Conservation (phyloP, 2,113 vertebrate genomes). For the Phoxinus phoxinus region DNA sequence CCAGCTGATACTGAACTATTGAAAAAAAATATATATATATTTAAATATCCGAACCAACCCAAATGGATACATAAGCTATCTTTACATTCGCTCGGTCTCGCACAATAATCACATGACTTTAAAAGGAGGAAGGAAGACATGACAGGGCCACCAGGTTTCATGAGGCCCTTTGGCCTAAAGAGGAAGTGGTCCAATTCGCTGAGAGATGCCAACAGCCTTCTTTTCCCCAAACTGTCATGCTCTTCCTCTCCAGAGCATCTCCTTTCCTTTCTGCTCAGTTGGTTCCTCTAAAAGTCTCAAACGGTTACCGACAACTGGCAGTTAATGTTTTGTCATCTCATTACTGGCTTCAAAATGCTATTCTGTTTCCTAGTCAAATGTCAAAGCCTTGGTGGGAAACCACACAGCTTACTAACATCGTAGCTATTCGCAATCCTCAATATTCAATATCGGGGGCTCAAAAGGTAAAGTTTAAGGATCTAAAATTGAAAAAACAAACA, state of each 20-base stretch:
- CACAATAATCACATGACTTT: conserved; percentile 20
- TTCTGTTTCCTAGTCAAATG: conserved; percentile 26
- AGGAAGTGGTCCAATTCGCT: conserved; percentile 54
- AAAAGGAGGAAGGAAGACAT: conserved; percentile 56
- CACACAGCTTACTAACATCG: background rate
- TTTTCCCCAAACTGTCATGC: conserved; percentile 14
- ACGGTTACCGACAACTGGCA: conserved; percentile 28
- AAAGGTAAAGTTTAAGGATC: background rate
- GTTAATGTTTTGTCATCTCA: conserved; percentile 30
- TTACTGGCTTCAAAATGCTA: background rate
- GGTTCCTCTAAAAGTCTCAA: conserved; percentile 25
- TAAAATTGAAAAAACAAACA: background rate
- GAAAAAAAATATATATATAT: background rate
- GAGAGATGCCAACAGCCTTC: conserved; percentile 3
- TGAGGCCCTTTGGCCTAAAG: conserved; percentile 60
- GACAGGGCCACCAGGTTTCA: conserved; percentile 59
- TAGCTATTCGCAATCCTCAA: background rate
- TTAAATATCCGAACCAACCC: background rate
- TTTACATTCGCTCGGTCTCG: background rate
- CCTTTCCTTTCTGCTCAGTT: conserved; percentile 47
- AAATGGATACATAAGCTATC: background rate
- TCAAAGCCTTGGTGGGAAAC: conserved; percentile 22
- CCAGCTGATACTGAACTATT: background rate
- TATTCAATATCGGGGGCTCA: background rate
- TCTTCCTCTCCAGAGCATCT: conserved; percentile 48